Base-by-base conservation (phyloP, 2,113 vertebrate species). In the Cromileptes altivelis region DNA sequence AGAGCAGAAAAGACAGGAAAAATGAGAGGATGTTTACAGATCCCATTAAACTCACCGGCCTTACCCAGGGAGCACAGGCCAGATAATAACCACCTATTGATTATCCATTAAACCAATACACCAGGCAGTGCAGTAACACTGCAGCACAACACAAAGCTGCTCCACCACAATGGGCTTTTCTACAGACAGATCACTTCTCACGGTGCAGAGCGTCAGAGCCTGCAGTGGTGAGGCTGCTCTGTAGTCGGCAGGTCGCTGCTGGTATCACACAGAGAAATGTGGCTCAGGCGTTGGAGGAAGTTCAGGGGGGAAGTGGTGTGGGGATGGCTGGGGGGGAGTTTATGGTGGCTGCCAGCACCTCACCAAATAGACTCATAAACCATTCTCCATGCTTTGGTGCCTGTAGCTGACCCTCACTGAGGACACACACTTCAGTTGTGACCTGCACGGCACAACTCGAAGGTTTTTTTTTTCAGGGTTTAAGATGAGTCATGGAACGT, bases 21-120 rank as follows among this genome's bases (percentile, higher is more conserved):
- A 89, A 95, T 91, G 89, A 92, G 82, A 87, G 88, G 86, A 90
- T 93, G 92, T 93, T 94, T 93, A 93, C 93, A 93, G 86, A 95
- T 90, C 88, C 88, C 81, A 93, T 94, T 92, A 90, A 88, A 91
- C 88, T 74, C 87, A 75, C 12, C 33, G 27, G 72, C 72, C 81
- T 77, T 58, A 86, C 81, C 83, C 82, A 89, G 78, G 63, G 87
- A 90, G 87, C 91, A 69, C 52, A 84, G 85, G 85, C 83, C 86
- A 91, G 89, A 92, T 91, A 93, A 95, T 94, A 94, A 92, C 91
- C 72, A 86, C 45, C 65, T 95, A 95, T 95, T 94, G 94, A 95
- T 95, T 94, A 87, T 89, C 92, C 90, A 94, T 95, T 93, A 94
- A 92, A 90, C 71, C 85, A 61, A 89, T 81, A 85, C 69, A 70